A percentile compares a stretch with the other conserved stretches of the same genome.
These are phyloP conservation scores for Neosalanx taihuensis DNA, from an alignment of 2,797 vertebrate genomes.

Conservation along the genomic window DNA sequence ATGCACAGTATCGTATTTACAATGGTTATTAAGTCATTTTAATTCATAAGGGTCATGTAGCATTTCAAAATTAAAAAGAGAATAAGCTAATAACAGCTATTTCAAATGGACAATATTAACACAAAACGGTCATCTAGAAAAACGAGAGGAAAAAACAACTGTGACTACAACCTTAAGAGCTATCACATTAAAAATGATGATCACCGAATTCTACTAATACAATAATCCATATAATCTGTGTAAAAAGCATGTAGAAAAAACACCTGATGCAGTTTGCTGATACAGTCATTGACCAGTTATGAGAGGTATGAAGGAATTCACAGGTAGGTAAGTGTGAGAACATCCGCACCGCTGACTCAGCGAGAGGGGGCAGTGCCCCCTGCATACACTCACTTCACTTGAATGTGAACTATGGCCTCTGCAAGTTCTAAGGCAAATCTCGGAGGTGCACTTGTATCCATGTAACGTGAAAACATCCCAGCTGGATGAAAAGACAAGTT, in stretches of 20 bases:
- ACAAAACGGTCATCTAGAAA: constrained; percentile 97
- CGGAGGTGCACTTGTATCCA: constrained; percentile 94
- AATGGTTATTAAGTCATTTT: constrained; percentile 90
- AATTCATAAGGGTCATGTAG: constrained; percentile 94
- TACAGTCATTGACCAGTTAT: constrained; percentile 99
- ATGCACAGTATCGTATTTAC: constrained; percentile 99
- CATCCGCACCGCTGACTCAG: constrained; percentile 92
- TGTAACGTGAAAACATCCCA: constrained; percentile 83
- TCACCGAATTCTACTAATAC: constrained; percentile 93
- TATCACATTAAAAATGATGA: constrained; percentile 97
- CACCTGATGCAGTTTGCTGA: constrained; percentile 99
- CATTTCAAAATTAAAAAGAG: constrained; percentile 84
- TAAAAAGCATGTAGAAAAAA: constrained; percentile 99
- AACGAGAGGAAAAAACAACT: constrained; percentile 77
- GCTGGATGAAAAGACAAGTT: constrained; percentile 57
- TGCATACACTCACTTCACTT: constrained; percentile 99
- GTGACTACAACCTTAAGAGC: constrained; percentile 89
- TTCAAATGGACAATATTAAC: constrained; percentile 98
- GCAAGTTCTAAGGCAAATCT: constrained; percentile 98
- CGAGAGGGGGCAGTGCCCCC: constrained; percentile 87
- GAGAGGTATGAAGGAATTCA: constrained; percentile 99
- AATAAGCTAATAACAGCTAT: constrained; percentile 97
- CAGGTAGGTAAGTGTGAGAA: constrained; percentile 99
- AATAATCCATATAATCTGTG: constrained; percentile 99
- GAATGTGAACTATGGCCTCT: constrained; percentile 99